Percentiles rank a stretch among this genome's conserved stretches.
These are phyloP conservation scores for Microcebus murinus DNA, from an alignment of 2,113 vertebrate species.

Conservation along the genomic window DNA sequence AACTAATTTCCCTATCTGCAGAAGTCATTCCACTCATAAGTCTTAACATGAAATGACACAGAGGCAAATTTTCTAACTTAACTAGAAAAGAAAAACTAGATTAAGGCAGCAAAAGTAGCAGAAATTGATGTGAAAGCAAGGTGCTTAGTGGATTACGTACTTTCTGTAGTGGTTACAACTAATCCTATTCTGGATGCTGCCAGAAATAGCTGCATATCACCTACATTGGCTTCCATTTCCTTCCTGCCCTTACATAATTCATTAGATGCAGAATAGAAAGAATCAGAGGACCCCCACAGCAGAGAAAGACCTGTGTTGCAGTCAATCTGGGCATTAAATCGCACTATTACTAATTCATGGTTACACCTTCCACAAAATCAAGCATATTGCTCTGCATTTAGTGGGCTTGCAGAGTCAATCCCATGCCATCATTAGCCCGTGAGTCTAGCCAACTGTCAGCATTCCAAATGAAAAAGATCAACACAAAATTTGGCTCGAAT, in stretches of 20 bases:
- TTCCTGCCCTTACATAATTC: neutral
- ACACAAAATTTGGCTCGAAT: constrained; percentile 19
- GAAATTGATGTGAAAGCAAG: neutral
- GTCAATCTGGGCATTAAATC: constrained; percentile 1
- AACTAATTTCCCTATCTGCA: neutral
- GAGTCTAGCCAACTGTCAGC: constrained; percentile 23
- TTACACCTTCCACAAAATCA: constrained; percentile 1
- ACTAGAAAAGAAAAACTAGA: neutral
- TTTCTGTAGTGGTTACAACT: neutral
- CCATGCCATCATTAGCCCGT: neutral
- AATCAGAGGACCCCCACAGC: neutral
- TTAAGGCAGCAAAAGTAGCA: neutral
- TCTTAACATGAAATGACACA: neutral
- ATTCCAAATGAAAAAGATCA: constrained; percentile 36
- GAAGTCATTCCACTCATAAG: neutral
- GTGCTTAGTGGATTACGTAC: neutral
- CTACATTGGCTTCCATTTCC: neutral
- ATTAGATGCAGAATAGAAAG: neutral
- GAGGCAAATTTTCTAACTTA: neutral
- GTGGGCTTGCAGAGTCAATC: neutral
- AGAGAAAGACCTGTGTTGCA: neutral
- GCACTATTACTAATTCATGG: constrained; percentile 14
- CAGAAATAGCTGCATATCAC: neutral
- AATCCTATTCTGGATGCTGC: neutral
- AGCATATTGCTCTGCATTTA: neutral